A percentile compares a stretch with the other conserved stretches of the same genome.
phyloP scores from a whole-genome alignment of 2,113 vertebrate genomes.

The Ammodytes dubius region DNA sequence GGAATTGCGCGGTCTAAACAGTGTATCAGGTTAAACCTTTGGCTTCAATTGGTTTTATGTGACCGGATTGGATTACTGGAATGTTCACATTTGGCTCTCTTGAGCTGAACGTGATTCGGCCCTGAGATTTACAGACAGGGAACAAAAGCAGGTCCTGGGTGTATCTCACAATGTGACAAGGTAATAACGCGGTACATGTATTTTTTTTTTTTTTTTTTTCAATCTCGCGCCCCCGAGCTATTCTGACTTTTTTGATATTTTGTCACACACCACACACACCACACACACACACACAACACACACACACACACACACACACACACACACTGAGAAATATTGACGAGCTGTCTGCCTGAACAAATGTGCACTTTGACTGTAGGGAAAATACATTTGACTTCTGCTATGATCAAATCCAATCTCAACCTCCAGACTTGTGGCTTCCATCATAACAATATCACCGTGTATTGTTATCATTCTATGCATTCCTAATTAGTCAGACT shows the following conservation, averaged over 20 bases:
- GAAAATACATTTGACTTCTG: slow-evolving; percentile 40
- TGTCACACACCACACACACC: slow-evolving; percentile 25
- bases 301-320: slow-evolving; percentile 24
- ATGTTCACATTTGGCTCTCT: slow-evolving; percentile 41
- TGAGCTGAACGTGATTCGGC: slow-evolving; percentile 36
- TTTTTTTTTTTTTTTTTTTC: slow-evolving; percentile 3
- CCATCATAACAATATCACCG: no score
- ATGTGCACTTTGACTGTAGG: slow-evolving; percentile 16
- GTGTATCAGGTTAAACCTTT: slow-evolving; percentile 10
- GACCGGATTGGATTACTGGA: slow-evolving; percentile 45
- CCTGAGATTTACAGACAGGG: slow-evolving; percentile 50
- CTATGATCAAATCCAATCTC: slow-evolving; percentile 48
- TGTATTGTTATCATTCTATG: no score
- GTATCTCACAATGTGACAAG: slow-evolving; percentile 48
- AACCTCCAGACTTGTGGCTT: slow-evolving; percentile 1
- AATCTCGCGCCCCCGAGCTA: slow-evolving; percentile 35
- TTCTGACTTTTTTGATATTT: slow-evolving; percentile 68
- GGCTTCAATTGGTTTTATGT: slow-evolving; percentile 12
- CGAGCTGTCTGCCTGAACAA: slow-evolving; percentile 53
- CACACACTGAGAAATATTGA: slow-evolving; percentile 55
- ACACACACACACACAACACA: slow-evolving; percentile 40
- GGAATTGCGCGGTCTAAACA: background rate
- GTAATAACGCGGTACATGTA: slow-evolving; percentile 45
- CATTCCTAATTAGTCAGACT: no score
- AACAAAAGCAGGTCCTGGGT: slow-evolving; percentile 41